phyloP scores from a whole-genome alignment of 2,113 vertebrate genomes.

The Percina caprodes region DNA sequence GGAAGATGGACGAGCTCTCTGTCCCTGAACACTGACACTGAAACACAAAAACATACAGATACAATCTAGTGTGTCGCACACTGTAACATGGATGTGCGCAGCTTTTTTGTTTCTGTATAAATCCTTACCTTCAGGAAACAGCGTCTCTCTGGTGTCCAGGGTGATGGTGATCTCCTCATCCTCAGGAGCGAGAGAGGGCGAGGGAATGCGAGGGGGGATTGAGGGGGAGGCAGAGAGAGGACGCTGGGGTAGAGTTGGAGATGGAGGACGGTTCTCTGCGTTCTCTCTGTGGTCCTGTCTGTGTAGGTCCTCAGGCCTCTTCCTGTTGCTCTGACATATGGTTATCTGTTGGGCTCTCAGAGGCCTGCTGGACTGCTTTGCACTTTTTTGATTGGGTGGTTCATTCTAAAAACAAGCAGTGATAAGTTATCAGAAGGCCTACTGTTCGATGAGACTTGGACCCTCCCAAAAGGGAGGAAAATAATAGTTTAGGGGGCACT shows the following conservation, averaged over 20 bases:
- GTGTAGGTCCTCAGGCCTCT: constrained; percentile 56
- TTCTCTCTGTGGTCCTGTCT: constrained; percentile 69
- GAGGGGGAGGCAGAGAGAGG: constrained; percentile 51
- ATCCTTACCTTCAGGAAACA: constrained; percentile 84
- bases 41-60: constrained; percentile 46
- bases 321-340: constrained; percentile 67
- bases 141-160: constrained; percentile 79
- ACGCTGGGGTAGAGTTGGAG: constrained; percentile 58
- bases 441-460: too few species aligned
- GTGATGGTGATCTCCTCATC: constrained; percentile 79
- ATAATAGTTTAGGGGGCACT: too few species aligned
- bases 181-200: constrained; percentile 53
- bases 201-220: constrained; percentile 38
- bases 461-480: too few species aligned
- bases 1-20: constrained; percentile 75
- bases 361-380: constrained; percentile 58
- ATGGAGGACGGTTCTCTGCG: constrained; percentile 55
- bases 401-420: constrained; percentile 70
- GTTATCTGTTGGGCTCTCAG: constrained; percentile 58
- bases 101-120: not conserved
- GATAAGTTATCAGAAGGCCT: not conserved
- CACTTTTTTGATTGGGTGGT: constrained; percentile 60
- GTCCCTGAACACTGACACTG: constrained; percentile 84
- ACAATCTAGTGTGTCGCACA: not conserved
- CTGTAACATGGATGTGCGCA: not conserved